Conservation (phyloP, 2,113 vertebrate species). For the Elephantulus edwardii region DNA sequence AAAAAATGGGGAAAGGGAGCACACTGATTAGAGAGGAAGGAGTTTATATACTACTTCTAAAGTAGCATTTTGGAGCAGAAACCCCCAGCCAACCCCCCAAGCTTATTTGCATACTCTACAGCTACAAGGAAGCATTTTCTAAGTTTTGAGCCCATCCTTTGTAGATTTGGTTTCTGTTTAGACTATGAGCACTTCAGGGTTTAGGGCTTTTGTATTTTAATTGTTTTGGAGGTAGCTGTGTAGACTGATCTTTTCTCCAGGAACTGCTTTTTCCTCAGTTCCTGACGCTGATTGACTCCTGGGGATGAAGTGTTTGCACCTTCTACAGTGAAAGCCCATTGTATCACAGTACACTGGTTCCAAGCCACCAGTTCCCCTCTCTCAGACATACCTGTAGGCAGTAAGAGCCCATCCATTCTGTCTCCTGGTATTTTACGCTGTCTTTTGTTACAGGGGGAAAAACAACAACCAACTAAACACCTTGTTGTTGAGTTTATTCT, state of each 20-base stretch:
- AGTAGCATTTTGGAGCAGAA: conserved; percentile 37
- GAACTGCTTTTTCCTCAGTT: conserved; percentile 14
- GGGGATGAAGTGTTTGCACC: not conserved
- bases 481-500: not conserved
- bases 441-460: not conserved
- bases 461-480: not conserved
- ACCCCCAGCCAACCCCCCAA: too few species aligned
- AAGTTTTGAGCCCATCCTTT: conserved; percentile 14
- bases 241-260: not conserved
- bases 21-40: conserved; percentile 8
- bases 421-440: not conserved
- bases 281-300: not conserved
- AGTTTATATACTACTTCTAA: conserved; percentile 18
- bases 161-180: conserved; percentile 4
- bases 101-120: not conserved
- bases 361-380: not conserved
- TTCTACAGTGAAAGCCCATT: not conserved
- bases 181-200: conserved; percentile 4
- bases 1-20: conserved; percentile 12
- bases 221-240: not conserved
- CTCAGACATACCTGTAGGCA: not conserved
- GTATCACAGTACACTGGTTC: not conserved
- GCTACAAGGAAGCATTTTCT: conserved; percentile 50
- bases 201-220: not conserved
- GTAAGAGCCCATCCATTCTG: not conserved